These are phyloP conservation scores for Myripristis murdjan DNA, from an alignment of 2,797 vertebrate species.

Conservation along the genomic window DNA sequence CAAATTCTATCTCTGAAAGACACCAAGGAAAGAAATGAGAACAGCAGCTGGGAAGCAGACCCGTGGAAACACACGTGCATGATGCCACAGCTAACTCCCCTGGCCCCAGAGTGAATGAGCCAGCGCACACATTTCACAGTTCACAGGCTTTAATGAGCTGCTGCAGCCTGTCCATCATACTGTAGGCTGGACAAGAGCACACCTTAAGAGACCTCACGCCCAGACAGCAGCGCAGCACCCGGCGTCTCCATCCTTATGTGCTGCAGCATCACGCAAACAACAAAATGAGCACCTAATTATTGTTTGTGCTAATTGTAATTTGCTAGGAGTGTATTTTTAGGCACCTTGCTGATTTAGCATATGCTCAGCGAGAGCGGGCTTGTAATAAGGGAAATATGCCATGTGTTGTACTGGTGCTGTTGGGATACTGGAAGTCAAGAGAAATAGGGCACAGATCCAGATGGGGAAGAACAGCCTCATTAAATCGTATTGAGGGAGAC, in stretches of 20 bases:
- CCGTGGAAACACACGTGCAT: constrained; percentile 58
- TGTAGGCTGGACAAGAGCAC: constrained; percentile 40
- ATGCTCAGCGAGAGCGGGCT: constrained; percentile 34
- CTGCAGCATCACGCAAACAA: constrained; percentile 38
- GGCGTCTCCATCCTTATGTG: constrained; percentile 38
- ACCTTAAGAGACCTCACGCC: constrained; percentile 54
- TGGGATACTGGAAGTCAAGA: constrained; percentile 10
- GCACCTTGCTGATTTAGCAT: constrained; percentile 50
- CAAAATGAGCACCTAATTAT: constrained; percentile 9
- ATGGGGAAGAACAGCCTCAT: constrained; percentile 2
- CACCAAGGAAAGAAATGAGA: constrained; percentile 55
- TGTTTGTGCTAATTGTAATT: constrained; percentile 12
- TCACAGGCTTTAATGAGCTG: constrained; percentile 78
- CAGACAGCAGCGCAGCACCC: constrained; percentile 32
- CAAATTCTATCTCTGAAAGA: constrained; percentile 65
- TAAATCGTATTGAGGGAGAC: constrained; percentile 11
- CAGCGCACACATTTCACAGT: constrained; percentile 69
- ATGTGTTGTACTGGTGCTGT: constrained; percentile 14
- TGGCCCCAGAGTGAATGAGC: constrained; percentile 21
- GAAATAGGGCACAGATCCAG: not conserved
- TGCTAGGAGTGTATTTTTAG: constrained; percentile 57
- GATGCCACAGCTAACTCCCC: constrained; percentile 44
- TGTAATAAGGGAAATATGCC: constrained; percentile 34
- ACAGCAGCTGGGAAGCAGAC: constrained; percentile 73
- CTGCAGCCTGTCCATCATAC: constrained; percentile 76